Base-by-base conservation (phyloP, 2,888 invertebrate species). In the Autographa pulchrina region DNA sequence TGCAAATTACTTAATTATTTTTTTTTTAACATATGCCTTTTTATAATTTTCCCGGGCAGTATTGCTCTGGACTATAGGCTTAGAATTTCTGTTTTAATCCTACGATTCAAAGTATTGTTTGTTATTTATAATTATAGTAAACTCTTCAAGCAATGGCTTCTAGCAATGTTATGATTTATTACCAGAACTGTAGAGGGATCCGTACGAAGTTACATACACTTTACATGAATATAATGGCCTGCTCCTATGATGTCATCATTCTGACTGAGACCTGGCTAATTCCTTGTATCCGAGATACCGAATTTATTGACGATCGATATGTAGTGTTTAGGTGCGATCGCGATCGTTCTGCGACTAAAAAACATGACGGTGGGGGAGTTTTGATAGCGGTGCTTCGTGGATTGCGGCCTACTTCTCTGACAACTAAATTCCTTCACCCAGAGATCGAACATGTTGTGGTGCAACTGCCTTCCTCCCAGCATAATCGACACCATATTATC, bases 351-450 rank as follows among this genome's bases (percentile, higher is more conserved):
- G 62, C 48, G 11, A 65, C 65, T 20, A 43, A 56, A 20, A 62
- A 62, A 35, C 9, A 31, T 20, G 70, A 65, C 0, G 70, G 70
- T 2, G 65, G 70, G 2, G 68, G 68, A 16, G 68, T 68, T 14
- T n/a, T 62, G 14, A 35, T 67, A 13, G 67, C 67, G 14, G 67
- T 67, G 9, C 67, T 60, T 32, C 62, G 68, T 43, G 62, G 31
- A 35, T 13, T 68, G 18, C 62, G 43, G 1, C 43, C 68, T 9
- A 11, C 48, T 31, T 9, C 3, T 13, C 5, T 68, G 18, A 4
- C 0, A 32, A 31, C 58, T 11, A 20, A 20, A 32, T 43, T 43
- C 54, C 18, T 18, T 14, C 7, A 6, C 11, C n/a, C 61, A 7
- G 58, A 56, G 16, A 41, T 62, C 25, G 68, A 68, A 63, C 62